Percentiles rank a stretch among this genome's conserved stretches.
phyloP scores from a whole-genome alignment of 1,140 invertebrate genomes.

The Luehdorfia chinensis region DNA sequence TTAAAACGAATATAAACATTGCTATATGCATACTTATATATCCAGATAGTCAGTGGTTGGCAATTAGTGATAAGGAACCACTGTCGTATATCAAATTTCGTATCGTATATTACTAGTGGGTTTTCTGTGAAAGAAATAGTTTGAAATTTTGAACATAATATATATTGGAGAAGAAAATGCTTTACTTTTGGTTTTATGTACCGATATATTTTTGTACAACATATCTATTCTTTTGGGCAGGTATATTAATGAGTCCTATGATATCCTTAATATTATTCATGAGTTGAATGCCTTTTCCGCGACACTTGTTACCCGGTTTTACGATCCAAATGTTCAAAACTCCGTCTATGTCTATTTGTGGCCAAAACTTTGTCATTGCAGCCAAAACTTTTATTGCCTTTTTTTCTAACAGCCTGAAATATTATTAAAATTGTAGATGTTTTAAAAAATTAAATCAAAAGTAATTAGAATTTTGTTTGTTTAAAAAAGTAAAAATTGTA shows the following conservation, averaged over 20 bases:
- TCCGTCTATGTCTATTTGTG: conserved; percentile 90
- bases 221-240: conserved; percentile 85
- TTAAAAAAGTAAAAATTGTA: no score
- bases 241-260: conserved; percentile 81
- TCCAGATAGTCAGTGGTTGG: conserved; percentile 94
- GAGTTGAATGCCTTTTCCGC: conserved; percentile 92
- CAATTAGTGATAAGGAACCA: conserved; percentile 95
- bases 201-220: conserved; percentile 98
- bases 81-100: conserved; percentile 95
- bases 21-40: conserved; percentile 85
- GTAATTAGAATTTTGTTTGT: no score
- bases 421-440: no score
- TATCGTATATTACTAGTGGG: conserved; percentile 91
- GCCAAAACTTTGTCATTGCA: conserved; percentile 81
- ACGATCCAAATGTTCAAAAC: conserved; percentile 95
- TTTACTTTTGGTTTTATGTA: conserved; percentile 54
- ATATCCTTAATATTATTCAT: conserved; percentile 93
- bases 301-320: conserved; percentile 95
- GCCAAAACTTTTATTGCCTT: conserved; percentile 63
- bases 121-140: conserved; percentile 80
- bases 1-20: conserved; percentile 14
- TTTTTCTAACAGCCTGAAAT: conserved; percentile 63
- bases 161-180: not conserved
- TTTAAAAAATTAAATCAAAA: no score
- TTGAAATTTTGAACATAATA: not conserved